A percentile compares a stretch with the other conserved stretches of the same genome.
Conservation (phyloP, 2,797 vertebrate genomes). For the Eulemur mongoz region DNA sequence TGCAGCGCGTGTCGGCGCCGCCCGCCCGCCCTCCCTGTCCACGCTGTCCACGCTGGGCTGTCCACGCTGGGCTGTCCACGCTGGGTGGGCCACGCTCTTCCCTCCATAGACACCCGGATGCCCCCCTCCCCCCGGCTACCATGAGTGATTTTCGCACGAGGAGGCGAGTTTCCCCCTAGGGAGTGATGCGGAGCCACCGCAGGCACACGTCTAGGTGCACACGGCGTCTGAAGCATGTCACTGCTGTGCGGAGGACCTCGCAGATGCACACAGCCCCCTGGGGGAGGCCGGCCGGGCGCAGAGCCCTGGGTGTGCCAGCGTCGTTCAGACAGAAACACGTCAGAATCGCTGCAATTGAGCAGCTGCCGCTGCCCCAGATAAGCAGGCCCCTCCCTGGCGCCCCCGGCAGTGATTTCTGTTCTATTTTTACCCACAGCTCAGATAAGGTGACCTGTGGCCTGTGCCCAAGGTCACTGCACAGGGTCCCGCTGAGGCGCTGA, state of each 20-base stretch:
- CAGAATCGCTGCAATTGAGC: not conserved
- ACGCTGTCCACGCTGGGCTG: no score
- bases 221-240: fast-evolving
- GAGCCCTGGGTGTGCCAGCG: not conserved
- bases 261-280: no score
- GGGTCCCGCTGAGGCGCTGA: not conserved
- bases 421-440: slow-evolving; percentile 60
- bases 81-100: no score
- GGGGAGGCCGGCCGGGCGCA: not conserved
- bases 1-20: fast-evolving
- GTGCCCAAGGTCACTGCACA: slow-evolving; percentile 32
- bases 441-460: not conserved
- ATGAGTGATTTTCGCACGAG: not conserved
- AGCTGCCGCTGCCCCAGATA: slow-evolving; percentile 40
- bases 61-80: no score
- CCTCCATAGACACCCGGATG: no score
- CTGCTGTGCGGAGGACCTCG: not conserved
- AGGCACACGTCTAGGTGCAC: not conserved
- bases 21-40: no score
- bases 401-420: not conserved
- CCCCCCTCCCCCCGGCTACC: no score
- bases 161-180: not conserved
- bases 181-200: fast-evolving
- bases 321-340: slow-evolving; percentile 3
- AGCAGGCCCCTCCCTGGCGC: not conserved